phyloP scores from a whole-genome alignment of 2,888 invertebrate species.

The Pollenia labialis region DNA sequence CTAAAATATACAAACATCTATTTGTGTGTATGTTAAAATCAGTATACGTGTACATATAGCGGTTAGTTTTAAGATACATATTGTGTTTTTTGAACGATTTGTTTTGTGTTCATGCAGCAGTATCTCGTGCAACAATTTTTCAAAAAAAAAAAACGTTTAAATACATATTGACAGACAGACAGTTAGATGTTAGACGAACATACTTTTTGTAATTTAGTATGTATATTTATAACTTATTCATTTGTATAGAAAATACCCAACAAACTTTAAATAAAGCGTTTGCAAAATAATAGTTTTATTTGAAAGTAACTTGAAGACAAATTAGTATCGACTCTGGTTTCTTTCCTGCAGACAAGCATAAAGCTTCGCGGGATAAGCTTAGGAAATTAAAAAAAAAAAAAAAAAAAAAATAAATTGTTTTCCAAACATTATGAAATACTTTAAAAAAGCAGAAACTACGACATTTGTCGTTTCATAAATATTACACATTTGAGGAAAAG shows the following conservation, averaged over 20 bases:
- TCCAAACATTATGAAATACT: no score
- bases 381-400: no score
- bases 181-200: not conserved
- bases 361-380: no score
- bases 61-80: not conserved
- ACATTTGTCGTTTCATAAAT: no score
- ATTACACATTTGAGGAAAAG: no score
- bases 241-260: not conserved
- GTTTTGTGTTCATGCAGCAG: slow-evolving; percentile 28
- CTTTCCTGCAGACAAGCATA: no score
- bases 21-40: not conserved
- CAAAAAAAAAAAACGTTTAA: not conserved
- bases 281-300: not conserved
- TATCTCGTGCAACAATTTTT: slow-evolving; percentile 68
- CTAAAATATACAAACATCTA: slow-evolving; percentile 14
- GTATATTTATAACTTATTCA: slow-evolving; percentile 37
- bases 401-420: no score
- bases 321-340: no score
- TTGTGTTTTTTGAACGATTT: slow-evolving; percentile 50
- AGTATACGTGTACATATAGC: not conserved
- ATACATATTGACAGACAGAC: not conserved
- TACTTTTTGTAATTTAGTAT: not conserved
- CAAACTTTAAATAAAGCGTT: no score
- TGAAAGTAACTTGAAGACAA: no score
- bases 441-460: no score